Evolutionary conservation across 1,140 invertebrate species (phyloP).

Genomic region (Drosophila nebulosa): DNA sequence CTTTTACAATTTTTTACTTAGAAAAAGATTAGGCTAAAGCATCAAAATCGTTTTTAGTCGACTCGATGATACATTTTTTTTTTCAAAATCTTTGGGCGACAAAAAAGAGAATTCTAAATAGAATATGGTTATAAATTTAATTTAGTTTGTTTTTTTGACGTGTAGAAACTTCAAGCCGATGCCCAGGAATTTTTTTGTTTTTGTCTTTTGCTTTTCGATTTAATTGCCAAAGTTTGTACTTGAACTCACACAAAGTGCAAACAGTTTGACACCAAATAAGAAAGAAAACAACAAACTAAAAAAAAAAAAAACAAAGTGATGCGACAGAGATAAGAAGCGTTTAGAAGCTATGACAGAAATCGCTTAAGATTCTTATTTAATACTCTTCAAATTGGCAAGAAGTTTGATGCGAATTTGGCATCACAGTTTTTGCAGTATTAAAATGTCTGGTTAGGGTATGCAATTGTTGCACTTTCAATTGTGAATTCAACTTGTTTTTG

Average conservation of each 20-base stretch:
- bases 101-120: too few species aligned
- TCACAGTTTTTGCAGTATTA: too few species aligned
- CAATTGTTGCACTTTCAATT: too few species aligned
- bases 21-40: too few species aligned
- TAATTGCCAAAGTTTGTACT: slow-evolving; percentile 61
- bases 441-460: too few species aligned
- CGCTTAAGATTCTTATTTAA: slow-evolving; percentile 3
- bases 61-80: too few species aligned
- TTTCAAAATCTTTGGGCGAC: too few species aligned
- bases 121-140: not conserved
- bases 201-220: slow-evolving; percentile 13
- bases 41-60: too few species aligned
- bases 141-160: not conserved
- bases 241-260: slow-evolving; percentile 61
- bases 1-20: too few species aligned
- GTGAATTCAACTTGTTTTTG: slow-evolving; percentile 38
- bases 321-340: slow-evolving; percentile 40
- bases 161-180: not conserved
- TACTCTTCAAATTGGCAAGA: not conserved
- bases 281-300: slow-evolving; percentile 20
- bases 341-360: slow-evolving; percentile 47
- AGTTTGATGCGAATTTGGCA: too few species aligned
- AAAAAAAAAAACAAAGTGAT: slow-evolving; percentile 37
- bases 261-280: slow-evolving; percentile 17
- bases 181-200: too few species aligned